Base-by-base conservation (phyloP, 2,888 invertebrate genomes). In the Polietes domitor region DNA sequence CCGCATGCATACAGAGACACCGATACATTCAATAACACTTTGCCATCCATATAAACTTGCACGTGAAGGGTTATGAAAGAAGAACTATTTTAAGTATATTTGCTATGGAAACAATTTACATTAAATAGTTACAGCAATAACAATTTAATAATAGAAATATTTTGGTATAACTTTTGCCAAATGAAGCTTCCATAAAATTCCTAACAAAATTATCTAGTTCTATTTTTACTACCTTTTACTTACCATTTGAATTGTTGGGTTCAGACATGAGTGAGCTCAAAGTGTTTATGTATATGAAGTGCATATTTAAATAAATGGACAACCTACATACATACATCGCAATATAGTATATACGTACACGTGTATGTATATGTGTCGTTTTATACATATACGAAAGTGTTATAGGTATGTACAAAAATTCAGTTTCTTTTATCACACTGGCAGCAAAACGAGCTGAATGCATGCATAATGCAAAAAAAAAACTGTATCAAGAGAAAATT, bases 381-480 rank as follows among this genome's bases (percentile, higher is more conserved):
- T n/a, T n/a, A n/a, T n/a, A n/a, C n/a, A n/a, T n/a, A n/a, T 9
- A 55, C 1, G 26, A 58, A 61, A 28, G 61, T 28, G 28, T 61
- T 28, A 61, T 28, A 61, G 28, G 28, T 28, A 28, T 61, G 28
- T 61, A 15, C 19, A 61, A 61, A 61, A 61, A 61, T 61, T 15
- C 61, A 61, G 28, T 26, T 61, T 61, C 61, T 28, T 28, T 61
- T 61, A 58, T 58, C 58, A 58, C 58, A 58, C 26, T 58, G 55
- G 24, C 19, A 55, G 10, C 55, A 19, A 55, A 55, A 55, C 55
- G 55, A 55, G 55, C 21, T 55, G 55, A 55, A 55, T 55, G 58
- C 58, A 58, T 58, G 61, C 61, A 61, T 61, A 61, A 61, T 61
- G 28, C 28, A 61, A 28, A n/a, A 7, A 26, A 58, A 26, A 32